Conservation (phyloP, 2,113 vertebrate species). For the Pan troglodytes region NHGRI_mPanTro3-v2.1_pri NC_072412.2:106819001-106819500, state of each 20-base stretch:
- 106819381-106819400: neutral
- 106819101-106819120: no score
- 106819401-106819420: neutral
- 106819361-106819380: neutral
- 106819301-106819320: neutral
- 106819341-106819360: neutral
- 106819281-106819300: neutral
- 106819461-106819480: neutral
- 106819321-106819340: neutral
- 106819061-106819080: neutral
- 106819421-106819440: neutral
- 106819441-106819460: neutral
- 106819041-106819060: neutral
- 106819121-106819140: neutral
- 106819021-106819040: neutral
- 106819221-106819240: neutral
- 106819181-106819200: accelerated
- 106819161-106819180: neutral
- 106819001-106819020: neutral
- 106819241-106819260: neutral
- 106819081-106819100: neutral
- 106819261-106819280: neutral
- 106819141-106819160: neutral
- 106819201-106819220: neutral
- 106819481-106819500: neutral